Conservation (phyloP, 2,797 vertebrate species). For the Bovichtus diacanthus region DNA sequence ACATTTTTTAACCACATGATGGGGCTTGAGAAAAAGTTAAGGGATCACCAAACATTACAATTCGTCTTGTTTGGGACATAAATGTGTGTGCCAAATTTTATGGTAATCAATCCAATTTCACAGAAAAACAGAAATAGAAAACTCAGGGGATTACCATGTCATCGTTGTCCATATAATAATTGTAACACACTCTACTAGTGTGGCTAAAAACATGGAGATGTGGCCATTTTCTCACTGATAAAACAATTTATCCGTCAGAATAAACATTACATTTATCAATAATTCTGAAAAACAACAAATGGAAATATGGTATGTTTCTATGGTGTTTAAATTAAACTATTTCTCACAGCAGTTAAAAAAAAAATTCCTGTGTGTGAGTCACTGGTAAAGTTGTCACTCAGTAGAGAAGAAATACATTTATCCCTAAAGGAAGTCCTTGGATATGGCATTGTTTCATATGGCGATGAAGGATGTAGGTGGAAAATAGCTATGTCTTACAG, state of each 20-base stretch:
- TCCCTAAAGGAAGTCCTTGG: constrained; percentile 73
- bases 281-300: constrained; percentile 4
- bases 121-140: too few relatives aligned
- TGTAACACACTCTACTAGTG: neutral
- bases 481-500: constrained; percentile 66
- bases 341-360: constrained; percentile 19
- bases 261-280: neutral
- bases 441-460: constrained; percentile 79
- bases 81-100: neutral
- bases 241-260: neutral
- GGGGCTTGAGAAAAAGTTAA: neutral
- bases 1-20: neutral
- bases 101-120: neutral
- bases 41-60: neutral
- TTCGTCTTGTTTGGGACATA: neutral
- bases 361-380: constrained; percentile 47
- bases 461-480: constrained; percentile 53
- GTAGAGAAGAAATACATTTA: constrained; percentile 63
- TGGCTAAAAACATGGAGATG: neutral
- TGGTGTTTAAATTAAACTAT: constrained; percentile 7
- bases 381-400: constrained; percentile 38
- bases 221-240: neutral
- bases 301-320: constrained; percentile 8
- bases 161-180: neutral
- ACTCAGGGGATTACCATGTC: neutral